Evolutionary conservation across 2,797 vertebrate genomes (phyloP), one percentile per base, ranked within the genome.

Genomic region (Apogon hyalosoma): DNA sequence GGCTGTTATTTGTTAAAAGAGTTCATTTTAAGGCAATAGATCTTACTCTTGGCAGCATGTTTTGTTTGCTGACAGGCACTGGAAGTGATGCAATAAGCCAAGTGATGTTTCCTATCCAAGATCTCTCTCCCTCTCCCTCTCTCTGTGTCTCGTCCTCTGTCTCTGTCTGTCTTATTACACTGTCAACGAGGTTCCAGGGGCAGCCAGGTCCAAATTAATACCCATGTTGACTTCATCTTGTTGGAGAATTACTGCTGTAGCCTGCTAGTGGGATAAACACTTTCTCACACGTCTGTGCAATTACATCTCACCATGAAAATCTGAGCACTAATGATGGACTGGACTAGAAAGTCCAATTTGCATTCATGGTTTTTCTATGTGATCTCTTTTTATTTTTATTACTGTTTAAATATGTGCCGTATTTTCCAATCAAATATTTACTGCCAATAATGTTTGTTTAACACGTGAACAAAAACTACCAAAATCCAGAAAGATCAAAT

Each of bases 71-170:
- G 85, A 77, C 80, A 73, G 62, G 45, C 56, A 52, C 33, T 64
- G 62, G 75, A 83, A 82, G 71, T 88, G 63, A 87, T 87, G 75
- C 78, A 86, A 89, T 69, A 73, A 75, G 61, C 69, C 75, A 73
- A 85, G 40, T 72, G 63, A 85, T 69, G 63, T 84, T 83, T 64
- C 64, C 55, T 67, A 40, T 85, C 60, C 63, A 63, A 62, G 53
- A 66, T 73, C 14, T 65, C 28, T 69, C 38, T 18, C n/a, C 39
- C 73, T n/a, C 49, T 60, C 58, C n/a, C 12, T 46, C 21, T 13
- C 12, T 62, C n/a, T 41, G 33, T 36, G 33, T 36, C 33, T 36
- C 33, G 33, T 10, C 33, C 9, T 72, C 45, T 31, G 19, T 55
- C 47, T 75, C 31, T 38, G 33, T 66, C 52, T 36, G 21, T 74